Conservation (phyloP, 2,888 invertebrate species). For the Erpobdella octoculata region DNA sequence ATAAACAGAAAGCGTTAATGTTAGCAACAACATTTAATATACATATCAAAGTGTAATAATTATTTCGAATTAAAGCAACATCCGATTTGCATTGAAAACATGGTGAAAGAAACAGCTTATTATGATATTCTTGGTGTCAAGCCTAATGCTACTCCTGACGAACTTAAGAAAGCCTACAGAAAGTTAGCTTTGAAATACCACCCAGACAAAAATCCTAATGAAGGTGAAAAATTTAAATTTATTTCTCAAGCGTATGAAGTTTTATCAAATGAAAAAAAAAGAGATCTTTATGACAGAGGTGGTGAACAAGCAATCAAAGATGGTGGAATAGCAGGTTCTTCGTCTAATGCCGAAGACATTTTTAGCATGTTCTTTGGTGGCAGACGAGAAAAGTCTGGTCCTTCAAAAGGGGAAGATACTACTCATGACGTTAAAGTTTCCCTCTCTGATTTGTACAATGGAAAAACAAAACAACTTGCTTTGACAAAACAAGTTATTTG, state of each 20-base stretch:
- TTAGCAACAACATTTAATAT: no score
- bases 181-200: conserved; percentile 92
- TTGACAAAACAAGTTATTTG: conserved; percentile 91
- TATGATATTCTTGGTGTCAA: conserved; percentile 90
- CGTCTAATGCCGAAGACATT: conserved; percentile 91
- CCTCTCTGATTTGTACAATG: conserved; percentile 88
- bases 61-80: no score
- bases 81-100: no score
- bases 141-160: conserved; percentile 74
- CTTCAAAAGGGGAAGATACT: conserved; percentile 71
- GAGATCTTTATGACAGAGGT: conserved; percentile 80
- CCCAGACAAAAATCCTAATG: conserved; percentile 95
- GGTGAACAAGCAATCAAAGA: conserved; percentile 94
- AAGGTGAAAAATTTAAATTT: conserved; percentile 86
- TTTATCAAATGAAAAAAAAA: conserved; percentile 84
- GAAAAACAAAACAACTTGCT: conserved; percentile 80
- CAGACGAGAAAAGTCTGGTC: conserved; percentile 40
- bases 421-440: conserved; percentile 83
- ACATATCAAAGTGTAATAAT: no score
- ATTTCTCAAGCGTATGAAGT: conserved; percentile 97
- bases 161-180: conserved; percentile 91
- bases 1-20: no score
- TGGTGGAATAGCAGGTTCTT: conserved; percentile 59
- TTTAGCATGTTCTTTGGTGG: conserved; percentile 95
- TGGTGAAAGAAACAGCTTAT: conserved; percentile 94